phyloP scores from a whole-genome alignment of 2,888 invertebrate genomes.

The Patella ulyssiponensis region DNA sequence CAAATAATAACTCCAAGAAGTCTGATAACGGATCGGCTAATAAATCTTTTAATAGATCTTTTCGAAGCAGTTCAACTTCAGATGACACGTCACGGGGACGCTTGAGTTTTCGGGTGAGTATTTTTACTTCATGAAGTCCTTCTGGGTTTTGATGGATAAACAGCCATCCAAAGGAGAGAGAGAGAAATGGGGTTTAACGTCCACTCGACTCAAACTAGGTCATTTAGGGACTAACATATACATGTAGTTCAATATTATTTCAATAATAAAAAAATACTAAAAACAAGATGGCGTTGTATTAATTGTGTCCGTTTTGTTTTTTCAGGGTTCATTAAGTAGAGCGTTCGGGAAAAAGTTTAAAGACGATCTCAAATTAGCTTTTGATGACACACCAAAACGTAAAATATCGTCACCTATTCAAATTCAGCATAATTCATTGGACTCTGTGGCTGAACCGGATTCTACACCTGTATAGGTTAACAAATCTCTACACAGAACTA shows the following conservation, averaged over 20 bases:
- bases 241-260: too few species aligned
- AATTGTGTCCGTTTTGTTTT: slow-evolving; percentile 20
- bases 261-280: too few species aligned
- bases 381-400: slow-evolving; percentile 43
- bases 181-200: too few species aligned
- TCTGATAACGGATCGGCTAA: slow-evolving; percentile 32
- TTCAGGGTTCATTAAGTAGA: slow-evolving; percentile 66
- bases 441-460: slow-evolving; percentile 41
- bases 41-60: slow-evolving; percentile 43
- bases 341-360: slow-evolving; percentile 67
- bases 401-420: slow-evolving; percentile 50
- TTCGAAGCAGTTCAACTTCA: slow-evolving; percentile 35
- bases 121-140: neutral
- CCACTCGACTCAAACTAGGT: too few species aligned
- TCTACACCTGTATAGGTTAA: slow-evolving; percentile 29
- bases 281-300: too few species aligned
- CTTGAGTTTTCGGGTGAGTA: slow-evolving; percentile 58
- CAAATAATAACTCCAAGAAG: slow-evolving; percentile 38
- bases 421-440: slow-evolving; percentile 46
- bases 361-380: slow-evolving; percentile 53
- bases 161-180: too few species aligned
- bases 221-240: too few species aligned
- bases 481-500: too few species aligned
- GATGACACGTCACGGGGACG: slow-evolving; percentile 41
- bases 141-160: too few species aligned